Conservation (phyloP, 1,140 invertebrate genomes). For the Papilio xuthus region DNA sequence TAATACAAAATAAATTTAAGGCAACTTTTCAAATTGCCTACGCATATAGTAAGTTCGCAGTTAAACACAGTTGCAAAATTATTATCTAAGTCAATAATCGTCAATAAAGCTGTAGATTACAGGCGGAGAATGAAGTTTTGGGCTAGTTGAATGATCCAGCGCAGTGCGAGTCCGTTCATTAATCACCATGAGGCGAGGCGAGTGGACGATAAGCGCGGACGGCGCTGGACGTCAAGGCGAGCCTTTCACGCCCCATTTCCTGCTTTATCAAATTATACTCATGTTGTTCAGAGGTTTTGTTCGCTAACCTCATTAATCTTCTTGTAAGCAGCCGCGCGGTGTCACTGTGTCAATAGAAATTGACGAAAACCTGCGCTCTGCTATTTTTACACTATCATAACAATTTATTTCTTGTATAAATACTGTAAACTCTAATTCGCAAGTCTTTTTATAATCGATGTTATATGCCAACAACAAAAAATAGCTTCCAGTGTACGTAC, state of each 20-base stretch:
- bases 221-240: not conserved
- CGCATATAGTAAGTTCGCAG: too few relatives aligned
- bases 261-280: constrained; percentile 15
- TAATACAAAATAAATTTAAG: too few relatives aligned
- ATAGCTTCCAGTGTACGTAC: too few relatives aligned
- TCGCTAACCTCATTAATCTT: not conserved
- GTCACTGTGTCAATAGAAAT: not conserved
- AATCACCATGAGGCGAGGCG: not conserved
- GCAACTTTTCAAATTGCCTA: too few relatives aligned
- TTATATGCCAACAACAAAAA: too few relatives aligned
- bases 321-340: not conserved
- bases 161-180: not conserved
- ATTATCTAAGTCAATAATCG: too few relatives aligned
- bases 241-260: constrained; percentile 13
- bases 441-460: too few relatives aligned
- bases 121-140: not conserved
- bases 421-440: too few relatives aligned
- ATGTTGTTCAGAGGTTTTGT: not conserved
- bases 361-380: too few relatives aligned
- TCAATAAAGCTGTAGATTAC: not conserved
- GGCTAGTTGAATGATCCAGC: not conserved
- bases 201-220: not conserved
- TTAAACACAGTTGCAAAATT: too few relatives aligned
- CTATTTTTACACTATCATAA: too few relatives aligned
- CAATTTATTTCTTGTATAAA: too few relatives aligned